Percentiles rank a stretch among this genome's conserved stretches.
Conservation (phyloP, 2,113 vertebrate genomes). For the Chaenogobius annularis region DNA sequence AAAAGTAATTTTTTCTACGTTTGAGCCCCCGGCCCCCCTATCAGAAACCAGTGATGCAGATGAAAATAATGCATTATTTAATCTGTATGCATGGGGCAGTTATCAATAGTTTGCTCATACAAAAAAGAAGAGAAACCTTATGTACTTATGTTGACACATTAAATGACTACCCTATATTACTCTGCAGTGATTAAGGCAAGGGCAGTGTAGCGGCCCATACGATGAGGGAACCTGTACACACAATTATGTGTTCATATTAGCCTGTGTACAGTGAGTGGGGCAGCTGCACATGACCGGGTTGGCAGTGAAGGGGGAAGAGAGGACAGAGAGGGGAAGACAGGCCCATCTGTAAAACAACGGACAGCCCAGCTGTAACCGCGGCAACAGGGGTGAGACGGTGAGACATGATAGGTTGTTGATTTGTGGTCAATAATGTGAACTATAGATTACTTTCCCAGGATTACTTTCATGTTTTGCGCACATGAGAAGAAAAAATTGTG, state of each 20-base stretch:
- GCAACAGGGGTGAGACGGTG: slow-evolving; percentile 42
- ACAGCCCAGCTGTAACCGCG: slow-evolving; percentile 57
- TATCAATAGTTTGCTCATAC: not conserved
- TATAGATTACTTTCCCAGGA: not conserved
- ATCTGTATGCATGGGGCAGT: not conserved
- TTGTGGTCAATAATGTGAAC: slow-evolving; percentile 19
- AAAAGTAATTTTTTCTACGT: too few relatives aligned
- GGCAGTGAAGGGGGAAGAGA: slow-evolving; percentile 16
- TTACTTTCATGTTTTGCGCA: too few relatives aligned
- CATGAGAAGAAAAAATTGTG: too few relatives aligned
- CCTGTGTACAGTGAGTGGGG: slow-evolving; percentile 29
- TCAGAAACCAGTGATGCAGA: not conserved
- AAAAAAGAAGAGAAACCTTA: not conserved
- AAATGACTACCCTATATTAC: not conserved
- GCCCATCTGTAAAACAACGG: slow-evolving; percentile 63
- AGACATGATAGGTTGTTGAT: slow-evolving; percentile 6
- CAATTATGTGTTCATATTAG: slow-evolving; percentile 45
- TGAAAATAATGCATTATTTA: not conserved
- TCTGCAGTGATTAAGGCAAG: not conserved
- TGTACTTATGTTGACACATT: not conserved
- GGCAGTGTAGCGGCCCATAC: slow-evolving; percentile 18
- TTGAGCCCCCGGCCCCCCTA: too few relatives aligned
- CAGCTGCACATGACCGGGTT: slow-evolving; percentile 62
- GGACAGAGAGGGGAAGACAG: slow-evolving; percentile 28
- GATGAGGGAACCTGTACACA: slow-evolving; percentile 28